Conservation (phyloP, 2,888 invertebrate genomes). For the Dinocampus coccinellae region DNA sequence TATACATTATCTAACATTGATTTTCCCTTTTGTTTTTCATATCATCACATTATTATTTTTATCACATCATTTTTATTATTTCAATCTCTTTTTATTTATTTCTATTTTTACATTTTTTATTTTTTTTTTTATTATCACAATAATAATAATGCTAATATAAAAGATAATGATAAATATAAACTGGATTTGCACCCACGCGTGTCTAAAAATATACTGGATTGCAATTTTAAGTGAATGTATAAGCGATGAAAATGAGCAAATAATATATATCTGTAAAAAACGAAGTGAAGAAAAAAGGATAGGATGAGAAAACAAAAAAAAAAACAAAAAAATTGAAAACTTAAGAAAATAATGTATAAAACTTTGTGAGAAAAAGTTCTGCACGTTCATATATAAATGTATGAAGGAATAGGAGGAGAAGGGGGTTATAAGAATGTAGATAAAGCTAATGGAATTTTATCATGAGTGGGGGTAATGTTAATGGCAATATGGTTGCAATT, state of each 20-base stretch:
- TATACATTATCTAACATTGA: no score
- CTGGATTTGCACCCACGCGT: neutral
- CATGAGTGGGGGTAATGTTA: conserved; percentile 27
- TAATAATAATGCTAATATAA: no score
- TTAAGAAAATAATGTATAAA: conserved; percentile 1
- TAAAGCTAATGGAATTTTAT: conserved; percentile 60
- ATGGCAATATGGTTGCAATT: conserved; percentile 1
- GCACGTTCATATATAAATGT: conserved; percentile 12
- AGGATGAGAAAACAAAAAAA: no score
- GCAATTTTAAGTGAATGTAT: neutral
- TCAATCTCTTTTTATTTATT: no score
- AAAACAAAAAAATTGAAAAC: conserved; percentile 1
- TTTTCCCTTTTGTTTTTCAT: no score
- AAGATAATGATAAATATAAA: no score
- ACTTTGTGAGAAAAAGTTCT: neutral
- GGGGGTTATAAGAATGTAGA: conserved; percentile 47
- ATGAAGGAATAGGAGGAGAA: no score
- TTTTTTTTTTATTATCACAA: no score
- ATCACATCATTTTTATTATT: no score
- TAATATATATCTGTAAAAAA: neutral
- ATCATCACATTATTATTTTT: no score
- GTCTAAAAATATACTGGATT: no score
- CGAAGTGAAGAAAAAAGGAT: neutral
- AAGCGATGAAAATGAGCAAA: conserved; percentile 8
- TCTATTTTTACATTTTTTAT: no score